Conservation (phyloP, 2,888 invertebrate genomes). For the Morinoia aosen region DNA sequence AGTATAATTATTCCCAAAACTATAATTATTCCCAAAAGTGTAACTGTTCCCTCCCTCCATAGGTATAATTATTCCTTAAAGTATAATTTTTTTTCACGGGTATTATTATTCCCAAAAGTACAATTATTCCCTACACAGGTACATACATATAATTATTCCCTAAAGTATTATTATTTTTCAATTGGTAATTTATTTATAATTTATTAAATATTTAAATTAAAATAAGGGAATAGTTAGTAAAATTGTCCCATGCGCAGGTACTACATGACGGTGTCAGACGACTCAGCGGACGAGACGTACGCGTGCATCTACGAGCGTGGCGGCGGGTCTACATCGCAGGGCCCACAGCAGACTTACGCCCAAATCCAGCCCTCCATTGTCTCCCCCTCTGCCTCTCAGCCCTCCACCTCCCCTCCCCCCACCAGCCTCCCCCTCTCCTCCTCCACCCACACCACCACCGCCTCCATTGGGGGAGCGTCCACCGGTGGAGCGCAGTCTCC, state of each 20-base stretch:
- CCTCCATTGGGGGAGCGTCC: slow-evolving; percentile 54
- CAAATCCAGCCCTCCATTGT: slow-evolving; percentile 62
- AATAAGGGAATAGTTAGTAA: no score
- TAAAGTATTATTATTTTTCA: no score
- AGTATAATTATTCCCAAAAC: no score
- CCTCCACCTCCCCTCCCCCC: slow-evolving; percentile 56
- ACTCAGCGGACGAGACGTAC: slow-evolving; percentile 67
- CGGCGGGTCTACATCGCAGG: not conserved
- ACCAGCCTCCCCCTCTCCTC: slow-evolving; percentile 55
- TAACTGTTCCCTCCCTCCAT: no score
- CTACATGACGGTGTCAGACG: slow-evolving; percentile 68
- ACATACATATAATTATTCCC: no score
- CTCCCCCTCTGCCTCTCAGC: slow-evolving; percentile 49
- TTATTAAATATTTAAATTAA: no score
- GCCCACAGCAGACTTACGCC: slow-evolving; percentile 65
- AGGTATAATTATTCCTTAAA: no score
- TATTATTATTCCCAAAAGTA: no score
- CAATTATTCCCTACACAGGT: no score
- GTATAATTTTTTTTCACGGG: no score
- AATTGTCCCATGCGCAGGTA: slow-evolving; percentile 55
- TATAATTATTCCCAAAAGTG: no score
- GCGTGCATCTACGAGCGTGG: slow-evolving; percentile 65
- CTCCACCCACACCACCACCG: slow-evolving; percentile 52
- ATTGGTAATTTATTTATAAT: no score
- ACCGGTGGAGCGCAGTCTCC: slow-evolving; percentile 50